Evolutionary conservation across 2,113 vertebrate genomes (phyloP).

Genomic region (Scophthalmus maximus): DNA sequence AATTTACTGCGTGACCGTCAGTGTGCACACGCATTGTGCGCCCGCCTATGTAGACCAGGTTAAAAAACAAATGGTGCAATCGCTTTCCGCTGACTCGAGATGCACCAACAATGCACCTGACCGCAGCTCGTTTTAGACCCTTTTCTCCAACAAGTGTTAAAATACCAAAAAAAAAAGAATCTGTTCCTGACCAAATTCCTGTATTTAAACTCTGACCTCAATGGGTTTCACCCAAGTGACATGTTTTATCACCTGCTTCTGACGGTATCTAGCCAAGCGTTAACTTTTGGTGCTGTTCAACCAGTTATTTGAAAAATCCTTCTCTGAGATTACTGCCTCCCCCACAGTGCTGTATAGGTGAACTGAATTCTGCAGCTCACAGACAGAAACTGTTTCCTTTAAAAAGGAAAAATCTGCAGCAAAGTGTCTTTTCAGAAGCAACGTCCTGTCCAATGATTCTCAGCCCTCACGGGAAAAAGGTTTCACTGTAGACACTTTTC

Average conservation of each 20-base stretch:
- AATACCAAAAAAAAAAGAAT: background rate
- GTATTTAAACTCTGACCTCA: too few relatives aligned
- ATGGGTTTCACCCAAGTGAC: too few relatives aligned
- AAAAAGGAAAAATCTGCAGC: constrained; percentile 27
- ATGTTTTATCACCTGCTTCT: background rate
- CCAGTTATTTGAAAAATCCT: background rate
- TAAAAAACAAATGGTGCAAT: background rate
- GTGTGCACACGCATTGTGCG: background rate
- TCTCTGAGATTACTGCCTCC: constrained; percentile 4
- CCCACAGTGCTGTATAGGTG: background rate
- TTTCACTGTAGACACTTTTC: background rate
- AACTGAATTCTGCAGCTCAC: background rate
- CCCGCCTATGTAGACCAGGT: background rate
- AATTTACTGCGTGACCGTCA: background rate
- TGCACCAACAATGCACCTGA: too few relatives aligned
- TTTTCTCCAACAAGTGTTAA: constrained; percentile 8
- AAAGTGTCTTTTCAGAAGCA: constrained; percentile 4
- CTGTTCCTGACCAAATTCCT: background rate
- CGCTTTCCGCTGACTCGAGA: background rate
- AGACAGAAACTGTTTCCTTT: constrained; percentile 15
- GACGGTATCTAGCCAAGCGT: background rate
- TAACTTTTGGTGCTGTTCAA: background rate
- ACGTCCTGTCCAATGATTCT: too few relatives aligned
- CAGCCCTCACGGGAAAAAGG: too few relatives aligned
- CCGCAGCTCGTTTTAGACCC: background rate